Evolutionary conservation across 1,140 invertebrate species (phyloP).

Genomic region (Drosophila repletoides): DNA sequence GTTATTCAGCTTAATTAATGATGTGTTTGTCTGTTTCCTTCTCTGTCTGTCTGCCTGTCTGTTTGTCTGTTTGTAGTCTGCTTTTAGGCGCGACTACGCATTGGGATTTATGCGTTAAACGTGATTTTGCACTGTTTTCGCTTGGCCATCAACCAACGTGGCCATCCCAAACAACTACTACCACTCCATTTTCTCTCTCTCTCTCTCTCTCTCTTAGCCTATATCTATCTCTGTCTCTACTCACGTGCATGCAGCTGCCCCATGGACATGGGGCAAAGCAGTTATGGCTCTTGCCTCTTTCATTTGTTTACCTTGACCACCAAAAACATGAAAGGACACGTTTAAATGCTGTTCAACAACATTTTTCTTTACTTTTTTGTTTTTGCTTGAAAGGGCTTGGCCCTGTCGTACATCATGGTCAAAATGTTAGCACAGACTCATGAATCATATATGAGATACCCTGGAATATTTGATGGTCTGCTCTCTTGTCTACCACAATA

Average conservation of each 20-base stretch:
- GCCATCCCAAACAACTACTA: conserved; percentile 5
- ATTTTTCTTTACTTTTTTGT: neutral
- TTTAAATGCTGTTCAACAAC: conserved; percentile 35
- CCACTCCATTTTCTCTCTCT: neutral
- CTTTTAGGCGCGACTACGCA: conserved; percentile 32
- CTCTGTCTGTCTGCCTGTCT: neutral
- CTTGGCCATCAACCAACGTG: neutral
- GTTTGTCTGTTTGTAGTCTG: conserved; percentile 15
- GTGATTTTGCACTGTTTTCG: conserved; percentile 40
- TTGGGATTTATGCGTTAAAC: conserved; percentile 37
- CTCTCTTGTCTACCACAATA: neutral
- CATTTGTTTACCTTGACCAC: conserved; percentile 42
- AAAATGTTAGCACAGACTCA: conserved; percentile 18
- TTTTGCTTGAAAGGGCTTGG: neutral
- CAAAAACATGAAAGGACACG: conserved; percentile 34
- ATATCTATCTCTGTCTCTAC: neutral
- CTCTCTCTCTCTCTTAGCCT: neutral
- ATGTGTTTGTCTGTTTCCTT: neutral
- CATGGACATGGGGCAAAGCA: neutral
- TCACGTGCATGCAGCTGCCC: conserved; percentile 27
- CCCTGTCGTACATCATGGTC: conserved; percentile 25
- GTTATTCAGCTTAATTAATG: too few relatives aligned
- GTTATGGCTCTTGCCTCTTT: neutral
- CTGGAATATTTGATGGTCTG: neutral
- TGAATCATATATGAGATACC: conserved; percentile 30